Base-by-base conservation (phyloP, 2,888 invertebrate species). In the Uloborus plumipes region DNA sequence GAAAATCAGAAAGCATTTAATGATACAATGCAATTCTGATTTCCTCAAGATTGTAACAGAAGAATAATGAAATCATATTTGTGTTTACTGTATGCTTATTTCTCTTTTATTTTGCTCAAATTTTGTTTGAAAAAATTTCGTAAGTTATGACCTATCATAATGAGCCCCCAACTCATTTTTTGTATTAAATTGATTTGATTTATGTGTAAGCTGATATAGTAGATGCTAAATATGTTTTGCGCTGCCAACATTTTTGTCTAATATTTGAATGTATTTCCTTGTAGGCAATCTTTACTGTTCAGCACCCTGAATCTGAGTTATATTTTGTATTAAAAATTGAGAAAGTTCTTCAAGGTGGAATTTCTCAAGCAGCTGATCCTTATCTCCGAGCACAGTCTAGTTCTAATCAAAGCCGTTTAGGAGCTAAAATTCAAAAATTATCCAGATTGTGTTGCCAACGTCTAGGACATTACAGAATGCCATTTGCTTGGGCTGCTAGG, bases 401-500 rank as follows among this genome's bases (percentile, higher is more conserved):
- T 87, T 79, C 83, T 1, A 84, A 71, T 69, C 95, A 95, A 90
- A 93, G 94, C 4, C 92, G 94, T 85, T 90, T 94, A 72, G 94
- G 94, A 0, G 90, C 93, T 58, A 96, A 96, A 90, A 92, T 95
- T 18, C 93, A 95, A 88, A 94, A 94, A 89, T 92, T 93, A 85
- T 94, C 94, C 85, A 93, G 93, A 87, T 92, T 93, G 59, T 94
- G 94, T 89, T 93, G 94, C 87, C 93, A 94, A 89, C 92, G 95
- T 87, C 92, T 97, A 85, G 96, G 96, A 3, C 93, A 93, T 87
- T 97, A 96, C 88, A 92, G 95, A 85, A 98, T 97, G 95, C 97
- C 98, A 0, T 97, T 98, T 89, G 97, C 95, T n/a, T 98, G 98
- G 98, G 93, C 96, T 22, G 97, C 96, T 0, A 88, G 88, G 89